A percentile compares a stretch with the other conserved stretches of the same genome.
Evolutionary conservation across 2,888 invertebrate genomes (phyloP).

Genomic region (Sarcophaga caerulescens): DNA sequence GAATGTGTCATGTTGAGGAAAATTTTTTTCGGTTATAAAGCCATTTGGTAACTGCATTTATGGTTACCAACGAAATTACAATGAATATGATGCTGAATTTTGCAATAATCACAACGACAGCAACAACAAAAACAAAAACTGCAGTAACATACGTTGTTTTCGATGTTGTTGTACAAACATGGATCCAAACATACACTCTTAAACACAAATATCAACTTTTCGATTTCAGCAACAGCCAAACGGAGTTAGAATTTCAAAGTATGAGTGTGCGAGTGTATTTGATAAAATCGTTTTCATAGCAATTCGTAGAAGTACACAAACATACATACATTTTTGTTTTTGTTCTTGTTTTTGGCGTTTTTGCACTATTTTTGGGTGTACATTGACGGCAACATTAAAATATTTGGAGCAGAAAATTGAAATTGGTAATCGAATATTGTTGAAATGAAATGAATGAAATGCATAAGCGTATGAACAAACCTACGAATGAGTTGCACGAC

Average conservation of each 20-base stretch:
- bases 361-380: background rate
- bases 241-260: background rate
- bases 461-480: slow-evolving; percentile 31
- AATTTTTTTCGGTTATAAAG: slow-evolving; percentile 20
- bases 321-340: background rate
- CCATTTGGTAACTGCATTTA: slow-evolving; percentile 64
- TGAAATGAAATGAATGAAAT: slow-evolving; percentile 44
- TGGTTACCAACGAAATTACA: slow-evolving; percentile 50
- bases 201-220: background rate
- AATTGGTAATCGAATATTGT: slow-evolving; percentile 69
- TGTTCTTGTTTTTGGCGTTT: background rate
- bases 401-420: slow-evolving; percentile 71
- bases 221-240: background rate
- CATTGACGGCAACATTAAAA: slow-evolving; percentile 62
- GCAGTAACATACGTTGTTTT: slow-evolving; percentile 39
- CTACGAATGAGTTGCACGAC: background rate
- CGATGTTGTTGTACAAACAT: slow-evolving; percentile 18
- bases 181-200: background rate
- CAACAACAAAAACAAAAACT: slow-evolving; percentile 43
- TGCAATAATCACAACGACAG: slow-evolving; percentile 48
- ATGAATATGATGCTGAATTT: slow-evolving; percentile 53
- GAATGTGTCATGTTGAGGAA: slow-evolving; percentile 15
- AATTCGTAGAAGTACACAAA: slow-evolving; percentile 6
- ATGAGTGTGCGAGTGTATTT: slow-evolving; percentile 22
- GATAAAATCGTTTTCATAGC: slow-evolving; percentile 6